A percentile compares a stretch with the other conserved stretches of the same genome.
These are phyloP conservation scores for Carpatolechia fugitivella DNA, from an alignment of 2,888 invertebrate species.

Conservation along the genomic window DNA sequence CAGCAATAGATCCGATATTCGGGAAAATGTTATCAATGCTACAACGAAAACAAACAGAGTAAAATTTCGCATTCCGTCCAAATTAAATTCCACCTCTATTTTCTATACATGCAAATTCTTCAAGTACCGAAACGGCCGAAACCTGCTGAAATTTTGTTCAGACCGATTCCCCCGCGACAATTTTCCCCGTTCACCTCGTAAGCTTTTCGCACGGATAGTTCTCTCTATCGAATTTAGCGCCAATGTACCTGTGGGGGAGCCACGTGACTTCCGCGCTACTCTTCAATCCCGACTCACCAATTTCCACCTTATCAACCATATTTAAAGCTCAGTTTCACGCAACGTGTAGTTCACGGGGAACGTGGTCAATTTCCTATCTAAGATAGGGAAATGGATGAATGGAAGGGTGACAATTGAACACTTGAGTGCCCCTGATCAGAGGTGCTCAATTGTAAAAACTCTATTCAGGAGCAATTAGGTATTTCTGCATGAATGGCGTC, in stretches of 20 bases:
- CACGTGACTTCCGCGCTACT: slow-evolving; percentile 7
- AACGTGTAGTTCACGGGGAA: slow-evolving; percentile 25
- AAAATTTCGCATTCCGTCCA: background rate
- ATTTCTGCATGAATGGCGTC: background rate
- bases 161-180: slow-evolving; percentile 42
- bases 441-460: slow-evolving; percentile 24
- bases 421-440: slow-evolving; percentile 30
- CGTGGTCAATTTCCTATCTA: slow-evolving; percentile 54
- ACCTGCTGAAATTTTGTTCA: background rate
- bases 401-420: slow-evolving; percentile 28
- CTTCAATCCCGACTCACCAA: too few species aligned
- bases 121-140: background rate
- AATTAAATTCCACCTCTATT: background rate
- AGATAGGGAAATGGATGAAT: slow-evolving; percentile 33
- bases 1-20: too few species aligned
- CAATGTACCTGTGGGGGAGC: slow-evolving; percentile 30
- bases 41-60: background rate
- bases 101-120: background rate
- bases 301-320: background rate
- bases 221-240: slow-evolving; percentile 44
- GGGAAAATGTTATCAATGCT: background rate
- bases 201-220: slow-evolving; percentile 55
- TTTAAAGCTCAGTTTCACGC: background rate
- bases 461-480: slow-evolving; percentile 7
- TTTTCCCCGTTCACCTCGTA: slow-evolving; percentile 54